Evolutionary conservation across 1,140 invertebrate species (phyloP).

Genomic region (Trypoxylus dichotomus): DNA sequence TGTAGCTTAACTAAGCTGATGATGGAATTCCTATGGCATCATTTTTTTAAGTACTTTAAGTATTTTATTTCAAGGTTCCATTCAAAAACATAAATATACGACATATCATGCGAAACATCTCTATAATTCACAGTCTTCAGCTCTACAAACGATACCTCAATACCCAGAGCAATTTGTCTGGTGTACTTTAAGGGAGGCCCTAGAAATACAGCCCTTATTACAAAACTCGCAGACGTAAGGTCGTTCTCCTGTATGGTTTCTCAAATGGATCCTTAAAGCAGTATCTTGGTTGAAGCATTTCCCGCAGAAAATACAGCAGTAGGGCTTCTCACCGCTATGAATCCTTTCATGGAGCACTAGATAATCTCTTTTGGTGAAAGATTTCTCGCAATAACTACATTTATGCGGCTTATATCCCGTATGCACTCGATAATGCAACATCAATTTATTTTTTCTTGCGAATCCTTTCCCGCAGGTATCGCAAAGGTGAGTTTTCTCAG

Average conservation of each 20-base stretch:
- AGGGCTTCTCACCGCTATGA: slow-evolving; percentile 59
- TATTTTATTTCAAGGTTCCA: too few species aligned
- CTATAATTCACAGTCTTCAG: not conserved
- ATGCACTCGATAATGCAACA: slow-evolving; percentile 57
- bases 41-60: too few species aligned
- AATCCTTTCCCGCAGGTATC: slow-evolving; percentile 52
- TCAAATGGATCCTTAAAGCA: slow-evolving; percentile 59
- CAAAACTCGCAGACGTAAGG: slow-evolving; percentile 56
- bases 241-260: slow-evolving; percentile 54
- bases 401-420: slow-evolving; percentile 63
- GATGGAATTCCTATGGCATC: too few species aligned
- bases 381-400: slow-evolving; percentile 57
- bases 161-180: slow-evolving; percentile 54
- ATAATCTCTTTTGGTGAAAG: slow-evolving; percentile 51
- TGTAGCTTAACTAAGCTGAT: too few species aligned
- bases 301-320: slow-evolving; percentile 58
- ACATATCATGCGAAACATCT: not conserved
- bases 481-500: slow-evolving; percentile 43
- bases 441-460: slow-evolving; percentile 49
- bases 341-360: slow-evolving; percentile 55
- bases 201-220: slow-evolving; percentile 58
- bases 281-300: slow-evolving; percentile 70
- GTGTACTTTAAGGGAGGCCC: slow-evolving; percentile 64
- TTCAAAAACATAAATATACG: not conserved
- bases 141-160: not conserved